A percentile compares a stretch with the other conserved stretches of the same genome.
Conservation (phyloP, 2,113 vertebrate genomes). For the Platichthys stellatus region DNA sequence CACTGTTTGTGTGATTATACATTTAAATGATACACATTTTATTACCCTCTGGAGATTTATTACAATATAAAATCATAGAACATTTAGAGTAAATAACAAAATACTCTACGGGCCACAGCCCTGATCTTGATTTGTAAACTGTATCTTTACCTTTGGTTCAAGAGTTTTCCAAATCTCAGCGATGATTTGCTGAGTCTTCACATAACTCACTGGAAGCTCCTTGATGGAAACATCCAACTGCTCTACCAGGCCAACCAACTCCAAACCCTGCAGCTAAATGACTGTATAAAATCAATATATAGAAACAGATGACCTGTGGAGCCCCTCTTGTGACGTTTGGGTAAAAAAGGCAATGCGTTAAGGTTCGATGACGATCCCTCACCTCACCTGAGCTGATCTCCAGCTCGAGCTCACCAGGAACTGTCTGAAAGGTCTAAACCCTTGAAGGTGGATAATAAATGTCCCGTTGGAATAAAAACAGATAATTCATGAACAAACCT, state of each 20-base stretch:
- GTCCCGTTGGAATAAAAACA: not conserved
- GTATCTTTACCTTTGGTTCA: conserved; percentile 79
- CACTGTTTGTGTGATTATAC: no score
- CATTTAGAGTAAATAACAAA: no score
- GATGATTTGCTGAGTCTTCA: conserved; percentile 78
- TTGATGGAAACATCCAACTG: conserved; percentile 66
- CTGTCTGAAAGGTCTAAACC: conserved; percentile 87
- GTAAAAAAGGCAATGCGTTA: no score
- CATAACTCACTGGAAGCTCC: conserved; percentile 86
- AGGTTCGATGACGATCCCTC: no score
- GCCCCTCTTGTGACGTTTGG: no score
- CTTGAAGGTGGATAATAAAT: conserved; percentile 5
- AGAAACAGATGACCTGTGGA: no score
- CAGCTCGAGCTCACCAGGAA: conserved; percentile 88
- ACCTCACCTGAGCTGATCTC: conserved; percentile 87
- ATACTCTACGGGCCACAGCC: not conserved
- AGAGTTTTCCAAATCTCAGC: conserved; percentile 83
- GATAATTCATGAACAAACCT: not conserved
- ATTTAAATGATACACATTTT: no score
- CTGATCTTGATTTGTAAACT: not conserved
- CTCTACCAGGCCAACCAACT: conserved; percentile 79
- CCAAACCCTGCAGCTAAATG: conserved; percentile 76
- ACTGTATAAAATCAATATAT: not conserved
- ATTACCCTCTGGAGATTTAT: no score
- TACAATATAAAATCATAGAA: no score